Conservation (phyloP, 1,140 invertebrate genomes). For the Megalopta genalis region DNA sequence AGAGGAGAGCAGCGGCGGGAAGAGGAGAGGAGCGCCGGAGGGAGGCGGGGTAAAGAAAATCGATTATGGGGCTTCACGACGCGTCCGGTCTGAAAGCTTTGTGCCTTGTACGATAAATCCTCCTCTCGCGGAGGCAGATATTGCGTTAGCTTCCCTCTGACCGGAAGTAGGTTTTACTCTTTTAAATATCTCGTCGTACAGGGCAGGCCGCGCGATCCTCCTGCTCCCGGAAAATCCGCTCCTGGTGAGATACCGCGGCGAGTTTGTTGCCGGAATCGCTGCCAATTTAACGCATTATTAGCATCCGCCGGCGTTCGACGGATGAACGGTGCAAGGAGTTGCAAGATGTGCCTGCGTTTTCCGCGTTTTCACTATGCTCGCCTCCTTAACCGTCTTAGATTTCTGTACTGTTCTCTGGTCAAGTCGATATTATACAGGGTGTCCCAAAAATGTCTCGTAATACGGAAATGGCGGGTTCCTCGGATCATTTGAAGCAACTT, state of each 20-base stretch:
- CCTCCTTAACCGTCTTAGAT: too few relatives aligned
- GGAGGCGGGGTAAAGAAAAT: slow-evolving; percentile 54
- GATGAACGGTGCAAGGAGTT: background rate
- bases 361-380: background rate
- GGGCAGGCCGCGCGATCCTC: too few relatives aligned
- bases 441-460: too few relatives aligned
- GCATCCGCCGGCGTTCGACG: too few relatives aligned
- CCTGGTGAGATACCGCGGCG: background rate
- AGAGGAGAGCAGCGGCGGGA: background rate
- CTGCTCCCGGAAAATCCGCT: background rate
- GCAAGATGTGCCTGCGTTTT: background rate
- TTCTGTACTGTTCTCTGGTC: too few relatives aligned
- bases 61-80: slow-evolving; percentile 65
- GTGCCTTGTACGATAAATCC: slow-evolving; percentile 61
- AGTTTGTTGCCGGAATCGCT: background rate
- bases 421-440: too few relatives aligned
- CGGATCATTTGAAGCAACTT: too few relatives aligned
- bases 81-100: slow-evolving; percentile 64
- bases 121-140: slow-evolving; percentile 46
- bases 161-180: slow-evolving; percentile 32
- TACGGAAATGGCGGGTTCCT: too few relatives aligned
- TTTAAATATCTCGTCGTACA: slow-evolving; percentile 21
- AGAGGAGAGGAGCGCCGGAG: too few relatives aligned
- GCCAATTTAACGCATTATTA: slow-evolving; percentile 5
- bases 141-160: slow-evolving; percentile 50